Evolutionary conservation across 1,140 invertebrate genomes (phyloP).

Genomic region (Hylaeus volcanicus): DNA sequence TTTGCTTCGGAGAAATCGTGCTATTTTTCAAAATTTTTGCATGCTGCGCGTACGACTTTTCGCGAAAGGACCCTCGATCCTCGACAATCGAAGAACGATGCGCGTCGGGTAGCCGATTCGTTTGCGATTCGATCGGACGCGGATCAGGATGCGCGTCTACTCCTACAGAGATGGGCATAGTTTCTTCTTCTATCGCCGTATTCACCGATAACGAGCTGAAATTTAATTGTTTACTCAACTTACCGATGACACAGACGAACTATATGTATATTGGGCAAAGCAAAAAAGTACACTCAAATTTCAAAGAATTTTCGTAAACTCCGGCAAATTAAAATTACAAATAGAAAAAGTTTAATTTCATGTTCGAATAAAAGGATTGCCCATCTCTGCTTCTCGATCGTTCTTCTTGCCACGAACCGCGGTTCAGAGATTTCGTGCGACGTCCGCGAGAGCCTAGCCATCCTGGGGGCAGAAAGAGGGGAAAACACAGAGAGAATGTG

Average conservation of each 20-base stretch:
- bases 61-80: slow-evolving; percentile 69
- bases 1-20: slow-evolving; percentile 74
- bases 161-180: background rate
- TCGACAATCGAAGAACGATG: slow-evolving; percentile 71
- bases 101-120: slow-evolving; percentile 29
- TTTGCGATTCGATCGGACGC: background rate
- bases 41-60: slow-evolving; percentile 67
- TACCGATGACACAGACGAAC: too few relatives aligned
- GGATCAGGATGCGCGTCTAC: background rate
- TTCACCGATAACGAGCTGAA: too few relatives aligned
- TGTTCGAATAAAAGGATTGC: too few relatives aligned
- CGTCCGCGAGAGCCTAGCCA: slow-evolving; percentile 9
- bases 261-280: too few relatives aligned
- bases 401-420: slow-evolving; percentile 30
- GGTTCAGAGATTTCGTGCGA: slow-evolving; percentile 44
- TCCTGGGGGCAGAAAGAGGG: slow-evolving; percentile 6
- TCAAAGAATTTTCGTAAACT: too few relatives aligned
- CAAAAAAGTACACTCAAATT: too few relatives aligned
- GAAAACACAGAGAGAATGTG: background rate
- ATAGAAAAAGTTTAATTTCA: too few relatives aligned
- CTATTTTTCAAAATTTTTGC: slow-evolving; percentile 81
- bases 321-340: too few relatives aligned
- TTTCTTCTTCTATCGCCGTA: too few relatives aligned
- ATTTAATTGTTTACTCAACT: too few relatives aligned
- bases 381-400: slow-evolving; percentile 11